Evolutionary conservation across 1,140 invertebrate genomes (phyloP).

Genomic region (Aphidius gifuensis): DNA sequence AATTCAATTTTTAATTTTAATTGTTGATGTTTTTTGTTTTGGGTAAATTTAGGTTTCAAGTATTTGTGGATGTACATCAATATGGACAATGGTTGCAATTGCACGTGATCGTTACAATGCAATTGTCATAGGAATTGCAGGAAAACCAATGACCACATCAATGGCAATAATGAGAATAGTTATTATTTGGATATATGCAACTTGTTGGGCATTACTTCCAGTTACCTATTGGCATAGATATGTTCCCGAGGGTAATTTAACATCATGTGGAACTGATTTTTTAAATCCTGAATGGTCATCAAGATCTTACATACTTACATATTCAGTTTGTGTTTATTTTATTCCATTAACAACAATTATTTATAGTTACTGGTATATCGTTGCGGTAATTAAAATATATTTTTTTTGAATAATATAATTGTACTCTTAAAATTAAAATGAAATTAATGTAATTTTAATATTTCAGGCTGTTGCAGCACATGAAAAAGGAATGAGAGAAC

Average conservation of each 20-base stretch:
- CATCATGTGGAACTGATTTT: slow-evolving; percentile 82
- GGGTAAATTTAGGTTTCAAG: slow-evolving; percentile 58
- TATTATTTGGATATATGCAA: slow-evolving; percentile 67
- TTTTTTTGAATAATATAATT: no score
- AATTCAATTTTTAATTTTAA: no score
- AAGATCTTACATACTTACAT: slow-evolving; percentile 68
- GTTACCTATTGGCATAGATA: slow-evolving; percentile 56
- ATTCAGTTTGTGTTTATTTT: slow-evolving; percentile 70
- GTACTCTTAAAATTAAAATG: no score
- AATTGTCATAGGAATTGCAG: slow-evolving; percentile 75
- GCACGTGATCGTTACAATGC: slow-evolving; percentile 81
- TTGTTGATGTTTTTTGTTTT: no score
- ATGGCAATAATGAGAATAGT: slow-evolving; percentile 67
- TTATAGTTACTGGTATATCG: slow-evolving; percentile 77
- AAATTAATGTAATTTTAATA: background rate
- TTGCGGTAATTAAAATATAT: slow-evolving; percentile 56
- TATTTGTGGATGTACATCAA: slow-evolving; percentile 75
- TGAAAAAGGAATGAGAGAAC: slow-evolving; percentile 76
- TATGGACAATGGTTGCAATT: slow-evolving; percentile 81
- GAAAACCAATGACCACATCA: slow-evolving; percentile 67
- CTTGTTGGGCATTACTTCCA: slow-evolving; percentile 68
- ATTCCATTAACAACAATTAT: slow-evolving; percentile 70
- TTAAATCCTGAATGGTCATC: slow-evolving; percentile 64
- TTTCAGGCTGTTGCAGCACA: slow-evolving; percentile 68
- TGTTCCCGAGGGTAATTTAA: slow-evolving; percentile 85